Base-by-base conservation (phyloP, 2,888 invertebrate species). In the Agriopis marginaria region DNA sequence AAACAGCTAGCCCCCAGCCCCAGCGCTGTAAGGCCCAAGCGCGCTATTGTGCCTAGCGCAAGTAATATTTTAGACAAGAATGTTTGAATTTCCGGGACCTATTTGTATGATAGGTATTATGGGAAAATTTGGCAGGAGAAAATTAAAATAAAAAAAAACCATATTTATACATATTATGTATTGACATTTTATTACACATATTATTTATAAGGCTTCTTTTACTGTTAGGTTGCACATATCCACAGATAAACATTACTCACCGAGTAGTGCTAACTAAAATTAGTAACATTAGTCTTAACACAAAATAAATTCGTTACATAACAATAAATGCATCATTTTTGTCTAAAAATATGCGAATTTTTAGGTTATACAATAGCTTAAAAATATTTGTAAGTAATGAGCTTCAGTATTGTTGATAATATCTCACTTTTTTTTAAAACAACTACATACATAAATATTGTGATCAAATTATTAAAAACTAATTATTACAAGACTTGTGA, bases 301-400 rank as follows among this genome's bases (percentile, higher is more conserved):
- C 80, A 88, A 92, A 90, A 90, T 92, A 93, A 93, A 93, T 93
- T 93, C 93, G 91, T 88, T 91, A 53, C 51, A n/a, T 62, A 89
- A 88, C 85, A 89, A 87, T 93, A 93, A 93, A 93, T 93, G 93
- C 93, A 91, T 79, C 71, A 32, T 73, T 75, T 75, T 81, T 77
- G 81, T 79, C 81, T 78, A 79, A 78, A 81, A 82, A 68, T 73
- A 74, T 75, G 69, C 68, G 56, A 53, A 66, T 66, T 60, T 53
- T 51, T 44, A 50, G 63, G 66, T 63, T 60, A 63, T 63, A 68
- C 65, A 44, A 23, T 17, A 68, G 54, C 63, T 11, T 63, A 71
- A 71, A 72, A 70, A 68, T 55, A 39, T 42, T 53, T 61, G 45
- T 45, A 54, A 66, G 14, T 69, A 63, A 50, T 74, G 72, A 72